A percentile compares a stretch with the other conserved stretches of the same genome.
Evolutionary conservation across 1,140 invertebrate genomes (phyloP).

Genomic region (Aleiodes sp.): DNA sequence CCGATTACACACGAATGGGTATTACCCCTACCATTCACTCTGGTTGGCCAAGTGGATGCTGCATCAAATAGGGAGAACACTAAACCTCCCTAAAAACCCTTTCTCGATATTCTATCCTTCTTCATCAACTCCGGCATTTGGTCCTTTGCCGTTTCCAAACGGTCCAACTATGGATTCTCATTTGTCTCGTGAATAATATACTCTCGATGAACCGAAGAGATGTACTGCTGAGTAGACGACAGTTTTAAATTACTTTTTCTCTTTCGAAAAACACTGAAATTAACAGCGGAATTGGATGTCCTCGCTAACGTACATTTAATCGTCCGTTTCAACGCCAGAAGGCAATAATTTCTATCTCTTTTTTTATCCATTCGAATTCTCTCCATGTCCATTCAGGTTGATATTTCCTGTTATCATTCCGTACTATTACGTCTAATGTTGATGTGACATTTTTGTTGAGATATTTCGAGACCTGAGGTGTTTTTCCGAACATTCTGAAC

Average conservation of each 20-base stretch:
- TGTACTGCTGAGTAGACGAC: constrained; percentile 28
- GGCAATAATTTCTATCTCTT: constrained; percentile 1
- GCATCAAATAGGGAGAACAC: not conserved
- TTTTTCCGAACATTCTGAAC: too few species aligned
- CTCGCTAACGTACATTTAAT: constrained; percentile 21
- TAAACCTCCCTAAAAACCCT: constrained; percentile 6
- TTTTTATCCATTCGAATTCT: not conserved
- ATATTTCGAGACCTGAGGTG: too few species aligned
- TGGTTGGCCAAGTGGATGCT: not conserved
- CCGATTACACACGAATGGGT: constrained; percentile 68
- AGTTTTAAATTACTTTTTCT: constrained; percentile 39
- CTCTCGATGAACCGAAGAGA: constrained; percentile 27
- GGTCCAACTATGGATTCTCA: not conserved
- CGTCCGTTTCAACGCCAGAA: constrained; percentile 2
- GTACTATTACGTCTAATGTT: too few species aligned
- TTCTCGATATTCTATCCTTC: constrained; percentile 1
- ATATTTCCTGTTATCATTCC: not conserved
- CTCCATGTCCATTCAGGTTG: not conserved
- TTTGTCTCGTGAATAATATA: constrained; percentile 27
- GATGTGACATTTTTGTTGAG: too few species aligned
- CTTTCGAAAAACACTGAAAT: not conserved
- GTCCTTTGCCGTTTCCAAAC: too few species aligned
- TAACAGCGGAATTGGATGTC: not conserved
- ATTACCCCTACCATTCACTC: constrained; percentile 52
- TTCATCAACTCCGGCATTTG: not conserved